These are phyloP conservation scores for Mya arenaria DNA, from an alignment of 1,140 invertebrate species.

Conservation along the genomic window DNA sequence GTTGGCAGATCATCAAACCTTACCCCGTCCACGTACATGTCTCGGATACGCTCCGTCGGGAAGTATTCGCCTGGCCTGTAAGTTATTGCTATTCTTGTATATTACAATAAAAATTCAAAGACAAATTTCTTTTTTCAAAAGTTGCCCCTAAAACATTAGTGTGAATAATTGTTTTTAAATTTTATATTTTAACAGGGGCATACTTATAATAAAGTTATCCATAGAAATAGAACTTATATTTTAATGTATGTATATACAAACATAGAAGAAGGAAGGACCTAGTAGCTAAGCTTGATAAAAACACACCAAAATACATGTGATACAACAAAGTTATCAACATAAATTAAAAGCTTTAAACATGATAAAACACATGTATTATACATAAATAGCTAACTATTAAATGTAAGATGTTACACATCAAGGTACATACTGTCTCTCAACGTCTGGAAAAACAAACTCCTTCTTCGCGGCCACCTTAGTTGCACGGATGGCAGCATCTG, in stretches of 20 bases:
- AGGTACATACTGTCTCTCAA: neutral
- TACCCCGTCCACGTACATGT: constrained; percentile 7
- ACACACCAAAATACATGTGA: neutral
- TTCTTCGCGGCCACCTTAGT: neutral
- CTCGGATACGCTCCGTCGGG: neutral
- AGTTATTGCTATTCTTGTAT: neutral
- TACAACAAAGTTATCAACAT: no score
- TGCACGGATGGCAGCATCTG: no score
- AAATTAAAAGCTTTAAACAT: no score
- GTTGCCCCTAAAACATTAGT: neutral
- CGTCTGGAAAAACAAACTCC: neutral
- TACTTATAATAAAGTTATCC: neutral
- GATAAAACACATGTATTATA: neutral
- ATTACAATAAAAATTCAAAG: neutral
- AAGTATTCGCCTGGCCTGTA: constrained; percentile 23
- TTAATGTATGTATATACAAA: neutral
- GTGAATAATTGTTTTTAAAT: neutral
- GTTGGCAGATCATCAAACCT: constrained; percentile 15
- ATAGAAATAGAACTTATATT: neutral
- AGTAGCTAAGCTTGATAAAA: neutral
- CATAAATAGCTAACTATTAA: neutral
- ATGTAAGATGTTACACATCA: neutral
- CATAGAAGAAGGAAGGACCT: neutral
- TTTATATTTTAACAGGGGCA: neutral
- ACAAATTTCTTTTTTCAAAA: neutral